Conservation (phyloP, 2,113 vertebrate genomes). For the Malurus elegans region DNA sequence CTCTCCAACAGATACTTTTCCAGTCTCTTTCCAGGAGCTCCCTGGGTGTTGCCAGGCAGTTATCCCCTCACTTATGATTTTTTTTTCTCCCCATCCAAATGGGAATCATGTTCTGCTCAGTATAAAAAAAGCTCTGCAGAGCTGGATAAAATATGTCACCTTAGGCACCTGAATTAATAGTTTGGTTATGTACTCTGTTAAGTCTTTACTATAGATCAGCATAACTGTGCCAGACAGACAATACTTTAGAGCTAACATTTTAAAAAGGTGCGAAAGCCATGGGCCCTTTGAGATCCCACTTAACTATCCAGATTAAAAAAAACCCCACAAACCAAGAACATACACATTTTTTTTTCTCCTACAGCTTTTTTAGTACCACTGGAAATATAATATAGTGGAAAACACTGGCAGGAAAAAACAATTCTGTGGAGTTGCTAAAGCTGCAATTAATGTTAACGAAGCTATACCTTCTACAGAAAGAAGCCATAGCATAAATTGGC, state of each 20-base stretch:
- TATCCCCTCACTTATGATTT: not conserved
- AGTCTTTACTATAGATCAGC: slow-evolving; percentile 71
- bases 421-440: slow-evolving; percentile 69
- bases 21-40: slow-evolving; percentile 37
- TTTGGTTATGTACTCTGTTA: slow-evolving; percentile 67
- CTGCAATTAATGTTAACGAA: slow-evolving; percentile 78
- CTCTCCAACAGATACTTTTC: not conserved
- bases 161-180: slow-evolving; percentile 72
- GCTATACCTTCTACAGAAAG: slow-evolving; percentile 62
- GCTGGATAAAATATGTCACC: slow-evolving; percentile 65
- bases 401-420: slow-evolving; percentile 72
- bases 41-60: not conserved
- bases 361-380: not conserved
- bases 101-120: slow-evolving; percentile 15
- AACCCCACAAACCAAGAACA: not conserved
- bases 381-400: slow-evolving; percentile 53
- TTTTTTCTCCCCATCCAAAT: not conserved
- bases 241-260: slow-evolving; percentile 68
- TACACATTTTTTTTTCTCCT: not conserved
- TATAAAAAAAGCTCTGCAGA: slow-evolving; percentile 40
- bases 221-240: slow-evolving; percentile 66
- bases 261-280: slow-evolving; percentile 60
- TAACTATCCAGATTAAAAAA: slow-evolving; percentile 34
- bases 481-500: slow-evolving; percentile 55
- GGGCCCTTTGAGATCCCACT: slow-evolving; percentile 36